Percentiles rank a stretch among this genome's conserved stretches.
Evolutionary conservation across 2,113 vertebrate genomes (phyloP).

Genomic region (Cepphus grylle): DNA sequence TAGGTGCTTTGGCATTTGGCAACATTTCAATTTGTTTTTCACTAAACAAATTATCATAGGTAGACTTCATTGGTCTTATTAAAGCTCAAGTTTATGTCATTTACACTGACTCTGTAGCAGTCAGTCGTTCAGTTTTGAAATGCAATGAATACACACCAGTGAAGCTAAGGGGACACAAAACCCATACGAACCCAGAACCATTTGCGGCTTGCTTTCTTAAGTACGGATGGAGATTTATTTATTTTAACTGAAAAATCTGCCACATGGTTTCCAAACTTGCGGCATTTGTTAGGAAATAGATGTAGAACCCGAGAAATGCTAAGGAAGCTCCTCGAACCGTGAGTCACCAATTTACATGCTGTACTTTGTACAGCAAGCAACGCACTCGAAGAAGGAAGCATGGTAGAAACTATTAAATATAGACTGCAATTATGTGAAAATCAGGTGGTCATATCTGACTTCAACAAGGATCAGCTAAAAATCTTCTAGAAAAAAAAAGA

Average conservation of each 20-base stretch:
- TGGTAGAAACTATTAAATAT: not conserved
- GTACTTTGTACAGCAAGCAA: not conserved
- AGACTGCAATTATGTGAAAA: not conserved
- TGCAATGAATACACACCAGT: not conserved
- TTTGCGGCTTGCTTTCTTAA: not conserved
- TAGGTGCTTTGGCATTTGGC: not conserved
- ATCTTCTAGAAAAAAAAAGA: not conserved
- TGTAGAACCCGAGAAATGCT: not conserved
- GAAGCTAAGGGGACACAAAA: not conserved
- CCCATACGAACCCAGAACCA: not conserved
- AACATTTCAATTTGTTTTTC: not conserved
- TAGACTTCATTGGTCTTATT: not conserved
- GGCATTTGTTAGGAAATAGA: slow-evolving; percentile 9
- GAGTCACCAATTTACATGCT: slow-evolving; percentile 18
- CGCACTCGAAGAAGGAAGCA: not conserved
- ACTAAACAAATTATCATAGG: not conserved
- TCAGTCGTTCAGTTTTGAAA: not conserved
- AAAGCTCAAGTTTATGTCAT: not conserved
- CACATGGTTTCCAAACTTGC: slow-evolving; percentile 12
- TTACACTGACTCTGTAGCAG: not conserved
- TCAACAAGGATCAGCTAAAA: not conserved
- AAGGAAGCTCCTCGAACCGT: not conserved
- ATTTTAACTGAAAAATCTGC: not conserved
- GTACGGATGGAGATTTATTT: not conserved
- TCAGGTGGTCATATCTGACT: not conserved